Conservation (phyloP, 2,888 invertebrate species). For the Sphaerophoria rueppellii region DNA sequence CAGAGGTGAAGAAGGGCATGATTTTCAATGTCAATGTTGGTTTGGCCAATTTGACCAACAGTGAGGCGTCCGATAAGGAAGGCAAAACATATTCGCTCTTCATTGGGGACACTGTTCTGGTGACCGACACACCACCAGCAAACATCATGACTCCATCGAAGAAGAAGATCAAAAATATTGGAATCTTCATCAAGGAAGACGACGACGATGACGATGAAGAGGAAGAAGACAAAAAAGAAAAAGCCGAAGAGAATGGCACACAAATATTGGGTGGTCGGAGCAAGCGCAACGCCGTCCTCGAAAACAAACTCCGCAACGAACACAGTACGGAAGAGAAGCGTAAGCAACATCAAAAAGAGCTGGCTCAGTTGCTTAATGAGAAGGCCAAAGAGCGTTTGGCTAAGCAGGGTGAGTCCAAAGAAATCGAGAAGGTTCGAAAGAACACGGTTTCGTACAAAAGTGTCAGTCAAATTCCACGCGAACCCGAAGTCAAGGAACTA, state of each 20-base stretch:
- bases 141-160: constrained; percentile 94
- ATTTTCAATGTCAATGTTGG: constrained; percentile 98
- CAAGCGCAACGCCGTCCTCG: constrained; percentile 94
- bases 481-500: constrained; percentile 94
- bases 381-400: constrained; percentile 96
- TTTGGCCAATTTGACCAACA: constrained; percentile 91
- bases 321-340: constrained; percentile 98
- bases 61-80: constrained; percentile 92
- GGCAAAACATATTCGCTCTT: constrained; percentile 96
- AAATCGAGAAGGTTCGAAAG: constrained; percentile 94
- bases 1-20: constrained; percentile 94
- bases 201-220: constrained; percentile 93
- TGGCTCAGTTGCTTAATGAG: constrained; percentile 94
- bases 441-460: constrained; percentile 98
- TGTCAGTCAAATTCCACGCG: constrained; percentile 95
- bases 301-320: constrained; percentile 96
- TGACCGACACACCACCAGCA: constrained; percentile 94
- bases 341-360: constrained; percentile 97
- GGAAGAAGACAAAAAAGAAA: constrained; percentile 90
- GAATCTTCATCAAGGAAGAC: constrained; percentile 96
- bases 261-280: constrained; percentile 85
- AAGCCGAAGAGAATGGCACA: constrained; percentile 85
- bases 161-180: constrained; percentile 97
- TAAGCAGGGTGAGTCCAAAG: constrained; percentile 92
- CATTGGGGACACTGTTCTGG: constrained; percentile 98